These are phyloP conservation scores for Dunckerocampus dactyliophorus DNA, from an alignment of 2,113 vertebrate genomes.

Conservation along the genomic window DNA sequence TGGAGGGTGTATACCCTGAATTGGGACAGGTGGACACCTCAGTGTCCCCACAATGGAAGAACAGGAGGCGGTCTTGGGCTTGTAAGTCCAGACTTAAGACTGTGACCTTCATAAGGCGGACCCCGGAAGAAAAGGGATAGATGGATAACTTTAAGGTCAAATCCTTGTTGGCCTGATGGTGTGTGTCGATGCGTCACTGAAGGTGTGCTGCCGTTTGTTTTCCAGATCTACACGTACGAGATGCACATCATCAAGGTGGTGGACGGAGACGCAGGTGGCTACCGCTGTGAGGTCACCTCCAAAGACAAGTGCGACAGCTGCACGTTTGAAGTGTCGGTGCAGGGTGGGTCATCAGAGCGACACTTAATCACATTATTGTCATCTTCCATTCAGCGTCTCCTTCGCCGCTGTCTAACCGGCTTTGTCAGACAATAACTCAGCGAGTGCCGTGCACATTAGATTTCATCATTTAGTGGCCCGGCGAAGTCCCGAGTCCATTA, in stretches of 20 bases:
- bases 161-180: not conserved
- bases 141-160: too few species aligned
- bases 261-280: conserved; percentile 79
- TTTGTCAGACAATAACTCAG: conserved; percentile 62
- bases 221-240: conserved; percentile 81
- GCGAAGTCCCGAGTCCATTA: conserved; percentile 50
- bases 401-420: conserved; percentile 33
- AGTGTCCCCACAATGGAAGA: too few species aligned
- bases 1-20: too few species aligned
- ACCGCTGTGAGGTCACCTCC: conserved; percentile 83
- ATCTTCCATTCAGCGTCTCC: conserved; percentile 49
- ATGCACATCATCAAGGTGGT: conserved; percentile 80
- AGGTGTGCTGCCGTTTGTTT: not conserved
- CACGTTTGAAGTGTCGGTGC: conserved; percentile 77
- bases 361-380: conserved; percentile 56
- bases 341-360: conserved; percentile 68
- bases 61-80: too few species aligned
- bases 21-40: too few species aligned
- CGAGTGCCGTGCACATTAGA: conserved; percentile 47
- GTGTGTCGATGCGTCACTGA: not conserved
- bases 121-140: too few species aligned
- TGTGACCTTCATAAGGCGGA: not conserved
- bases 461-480: conserved; percentile 48
- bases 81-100: not conserved
- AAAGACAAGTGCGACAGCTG: conserved; percentile 85